phyloP scores from a whole-genome alignment of 2,797 vertebrate genomes.

The Craterocephalus amniculus region DNA sequence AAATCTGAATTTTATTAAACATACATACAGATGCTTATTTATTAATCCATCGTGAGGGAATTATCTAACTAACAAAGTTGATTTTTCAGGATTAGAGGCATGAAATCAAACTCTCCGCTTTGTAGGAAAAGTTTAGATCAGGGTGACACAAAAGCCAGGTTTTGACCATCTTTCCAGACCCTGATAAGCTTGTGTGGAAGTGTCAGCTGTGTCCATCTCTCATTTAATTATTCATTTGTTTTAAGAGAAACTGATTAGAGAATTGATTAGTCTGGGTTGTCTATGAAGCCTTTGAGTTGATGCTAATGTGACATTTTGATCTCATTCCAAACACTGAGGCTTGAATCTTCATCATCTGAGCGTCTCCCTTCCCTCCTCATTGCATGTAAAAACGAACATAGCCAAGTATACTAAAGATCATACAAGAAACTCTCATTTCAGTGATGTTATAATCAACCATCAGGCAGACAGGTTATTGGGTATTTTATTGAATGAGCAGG shows the following conservation, averaged over 20 bases:
- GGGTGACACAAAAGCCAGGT: slow-evolving; percentile 15
- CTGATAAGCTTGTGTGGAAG: slow-evolving; percentile 33
- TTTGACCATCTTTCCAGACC: slow-evolving; percentile 23
- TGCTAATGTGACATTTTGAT: slow-evolving; percentile 57
- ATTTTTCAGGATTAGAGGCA: background rate
- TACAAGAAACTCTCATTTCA: background rate
- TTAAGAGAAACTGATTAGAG: slow-evolving; percentile 32
- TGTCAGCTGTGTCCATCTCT: slow-evolving; percentile 13
- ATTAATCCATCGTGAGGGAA: background rate
- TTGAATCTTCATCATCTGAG: background rate
- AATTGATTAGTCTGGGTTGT: slow-evolving; percentile 34
- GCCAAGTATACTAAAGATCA: too few relatives aligned
- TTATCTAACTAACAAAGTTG: background rate
- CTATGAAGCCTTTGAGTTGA: slow-evolving; percentile 33
- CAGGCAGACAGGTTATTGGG: background rate
- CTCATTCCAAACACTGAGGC: background rate
- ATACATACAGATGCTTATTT: background rate
- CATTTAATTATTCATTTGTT: slow-evolving; percentile 30
- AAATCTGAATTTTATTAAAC: slow-evolving; percentile 43
- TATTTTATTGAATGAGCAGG: background rate
- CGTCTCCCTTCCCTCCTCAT: too few relatives aligned
- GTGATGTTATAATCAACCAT: background rate
- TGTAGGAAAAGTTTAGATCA: slow-evolving; percentile 6
- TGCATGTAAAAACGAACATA: too few relatives aligned
- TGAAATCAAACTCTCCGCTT: slow-evolving; percentile 6